Evolutionary conservation across 2,797 vertebrate species (phyloP).

Genomic region (Microctenopoma stevenorrisi): DNA sequence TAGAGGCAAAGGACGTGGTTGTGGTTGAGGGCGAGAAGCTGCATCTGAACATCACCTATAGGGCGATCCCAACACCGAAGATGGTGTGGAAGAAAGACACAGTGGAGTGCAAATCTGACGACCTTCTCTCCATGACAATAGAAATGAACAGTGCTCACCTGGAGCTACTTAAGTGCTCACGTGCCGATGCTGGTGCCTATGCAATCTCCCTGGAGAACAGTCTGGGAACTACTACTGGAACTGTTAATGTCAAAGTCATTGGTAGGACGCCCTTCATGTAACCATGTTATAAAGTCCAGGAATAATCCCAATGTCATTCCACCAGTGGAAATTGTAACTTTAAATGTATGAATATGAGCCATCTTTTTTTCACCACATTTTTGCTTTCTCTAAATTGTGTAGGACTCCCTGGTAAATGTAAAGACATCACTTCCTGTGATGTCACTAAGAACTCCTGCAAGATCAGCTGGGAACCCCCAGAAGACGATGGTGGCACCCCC

Average conservation of each 20-base stretch:
- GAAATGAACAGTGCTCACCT: constrained; percentile 90
- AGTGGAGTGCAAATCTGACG: constrained; percentile 88
- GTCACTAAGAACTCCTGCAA: constrained; percentile 94
- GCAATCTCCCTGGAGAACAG: constrained; percentile 92
- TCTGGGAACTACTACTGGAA: constrained; percentile 90
- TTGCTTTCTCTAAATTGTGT: neutral
- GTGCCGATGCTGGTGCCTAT: constrained; percentile 91
- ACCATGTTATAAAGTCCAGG: neutral
- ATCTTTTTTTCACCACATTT: neutral
- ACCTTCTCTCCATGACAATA: constrained; percentile 89
- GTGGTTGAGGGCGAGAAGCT: constrained; percentile 96
- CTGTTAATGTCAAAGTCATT: constrained; percentile 95
- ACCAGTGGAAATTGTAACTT: neutral
- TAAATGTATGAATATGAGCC: neutral
- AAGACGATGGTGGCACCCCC: constrained; percentile 92
- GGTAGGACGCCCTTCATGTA: constrained; percentile 79
- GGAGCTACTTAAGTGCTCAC: constrained; percentile 89
- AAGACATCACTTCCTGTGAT: constrained; percentile 90
- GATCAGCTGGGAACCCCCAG: constrained; percentile 94
- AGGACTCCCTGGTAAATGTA: constrained; percentile 96
- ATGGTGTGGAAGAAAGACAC: constrained; percentile 94
- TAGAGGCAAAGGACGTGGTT: constrained; percentile 89
- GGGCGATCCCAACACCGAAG: constrained; percentile 92
- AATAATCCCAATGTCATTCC: neutral
- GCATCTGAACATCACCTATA: constrained; percentile 91